Evolutionary conservation across 92 coral and sea anemone species (phyloP).

Genomic region (Anthopleura xanthogrammica): DNA sequence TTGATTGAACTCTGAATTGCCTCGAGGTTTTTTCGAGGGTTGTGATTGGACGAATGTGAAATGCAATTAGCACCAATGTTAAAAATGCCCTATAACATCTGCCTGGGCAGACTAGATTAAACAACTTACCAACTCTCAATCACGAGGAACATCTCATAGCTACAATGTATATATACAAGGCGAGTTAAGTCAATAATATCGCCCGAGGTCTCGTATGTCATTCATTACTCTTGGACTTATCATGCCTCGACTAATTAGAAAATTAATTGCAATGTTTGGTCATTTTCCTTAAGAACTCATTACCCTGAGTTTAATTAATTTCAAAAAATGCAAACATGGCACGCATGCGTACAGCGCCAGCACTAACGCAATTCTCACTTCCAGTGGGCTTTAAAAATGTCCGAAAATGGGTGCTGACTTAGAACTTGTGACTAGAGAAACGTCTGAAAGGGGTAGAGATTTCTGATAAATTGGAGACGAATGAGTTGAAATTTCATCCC

Average conservation of each 20-base stretch:
- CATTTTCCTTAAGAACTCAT: conserved; percentile 61
- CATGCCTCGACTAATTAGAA: conserved; percentile 75
- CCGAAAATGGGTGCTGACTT: background rate
- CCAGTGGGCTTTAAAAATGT: background rate
- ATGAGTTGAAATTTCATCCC: conserved; percentile 16
- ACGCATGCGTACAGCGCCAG: conserved; percentile 25
- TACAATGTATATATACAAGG: conserved; percentile 33
- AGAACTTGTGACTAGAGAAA: background rate
- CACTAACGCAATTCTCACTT: background rate
- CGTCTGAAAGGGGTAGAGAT: background rate
- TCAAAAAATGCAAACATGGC: background rate
- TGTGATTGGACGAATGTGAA: conserved; percentile 88
- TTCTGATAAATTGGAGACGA: background rate
- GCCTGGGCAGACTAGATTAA: conserved; percentile 61
- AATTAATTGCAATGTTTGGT: conserved; percentile 84
- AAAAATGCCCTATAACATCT: conserved; percentile 77
- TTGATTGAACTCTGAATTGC: conserved; percentile 80
- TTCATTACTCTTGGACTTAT: conserved; percentile 64
- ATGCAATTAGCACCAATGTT: conserved; percentile 90
- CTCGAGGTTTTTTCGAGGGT: conserved; percentile 76
- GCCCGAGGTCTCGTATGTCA: conserved; percentile 63
- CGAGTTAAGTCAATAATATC: conserved; percentile 57
- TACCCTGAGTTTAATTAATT: conserved; percentile 31
- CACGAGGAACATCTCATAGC: conserved; percentile 48
- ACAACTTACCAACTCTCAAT: conserved; percentile 68